Percentiles rank a stretch among this genome's conserved stretches.
Conservation (phyloP, 2,113 vertebrate genomes). For the Promerops cafer region DNA sequence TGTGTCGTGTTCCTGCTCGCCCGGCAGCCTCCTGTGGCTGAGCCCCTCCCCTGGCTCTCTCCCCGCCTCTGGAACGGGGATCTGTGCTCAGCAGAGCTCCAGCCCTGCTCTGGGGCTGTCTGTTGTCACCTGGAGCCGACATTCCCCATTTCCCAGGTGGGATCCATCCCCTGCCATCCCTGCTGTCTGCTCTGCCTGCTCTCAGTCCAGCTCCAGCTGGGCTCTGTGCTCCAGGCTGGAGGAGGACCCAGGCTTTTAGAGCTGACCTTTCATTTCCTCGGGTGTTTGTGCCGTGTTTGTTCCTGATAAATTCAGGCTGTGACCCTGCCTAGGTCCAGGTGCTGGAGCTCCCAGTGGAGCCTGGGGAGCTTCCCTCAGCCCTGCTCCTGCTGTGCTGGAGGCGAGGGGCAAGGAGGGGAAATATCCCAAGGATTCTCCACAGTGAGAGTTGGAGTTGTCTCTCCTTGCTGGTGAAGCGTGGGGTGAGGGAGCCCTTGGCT, state of each 20-base stretch:
- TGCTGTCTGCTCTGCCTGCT: not conserved
- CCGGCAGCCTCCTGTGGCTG: rapidly evolving
- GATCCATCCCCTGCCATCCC: rapidly evolving
- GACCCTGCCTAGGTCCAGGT: not conserved
- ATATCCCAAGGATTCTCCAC: not conserved
- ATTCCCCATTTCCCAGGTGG: not conserved
- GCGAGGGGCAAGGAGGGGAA: not conserved
- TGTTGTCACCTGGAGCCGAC: not conserved
- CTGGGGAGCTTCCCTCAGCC: not conserved
- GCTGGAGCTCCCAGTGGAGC: not conserved
- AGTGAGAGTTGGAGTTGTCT: not conserved
- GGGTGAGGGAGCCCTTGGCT: not conserved
- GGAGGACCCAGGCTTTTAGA: not conserved
- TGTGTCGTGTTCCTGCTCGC: rapidly evolving
- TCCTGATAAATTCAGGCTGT: not conserved
- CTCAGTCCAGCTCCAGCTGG: not conserved
- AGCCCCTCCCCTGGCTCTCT: rapidly evolving
- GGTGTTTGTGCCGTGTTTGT: not conserved
- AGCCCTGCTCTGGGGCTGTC: rapidly evolving
- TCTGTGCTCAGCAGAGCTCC: not conserved
- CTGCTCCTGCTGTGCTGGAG: not conserved
- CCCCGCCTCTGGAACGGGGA: rapidly evolving
- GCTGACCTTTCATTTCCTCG: not conserved
- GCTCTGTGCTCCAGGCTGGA: not conserved
- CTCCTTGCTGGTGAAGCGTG: not conserved